These are phyloP conservation scores for Isurus oxyrinchus DNA, from an alignment of 2,113 vertebrate genomes.

Conservation along the genomic window DNA sequence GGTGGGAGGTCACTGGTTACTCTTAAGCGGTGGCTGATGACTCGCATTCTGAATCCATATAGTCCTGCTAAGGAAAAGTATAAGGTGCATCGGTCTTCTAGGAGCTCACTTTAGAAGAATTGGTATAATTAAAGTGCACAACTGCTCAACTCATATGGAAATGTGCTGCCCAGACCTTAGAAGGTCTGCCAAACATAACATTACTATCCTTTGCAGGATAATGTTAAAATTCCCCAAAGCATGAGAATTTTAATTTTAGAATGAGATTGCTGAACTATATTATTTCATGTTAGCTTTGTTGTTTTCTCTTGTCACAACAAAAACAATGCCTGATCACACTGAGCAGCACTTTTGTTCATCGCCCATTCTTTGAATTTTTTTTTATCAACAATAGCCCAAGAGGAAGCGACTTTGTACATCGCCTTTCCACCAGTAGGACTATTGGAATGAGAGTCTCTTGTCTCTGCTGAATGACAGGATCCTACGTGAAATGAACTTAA, in stretches of 20 bases:
- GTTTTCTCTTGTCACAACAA: not conserved
- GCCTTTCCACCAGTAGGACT: not conserved
- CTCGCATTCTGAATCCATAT: constrained; percentile 24
- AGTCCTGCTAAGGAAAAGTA: not conserved
- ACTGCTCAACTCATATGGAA: not conserved
- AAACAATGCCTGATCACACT: not conserved
- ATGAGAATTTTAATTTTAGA: not conserved
- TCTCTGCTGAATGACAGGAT: not conserved
- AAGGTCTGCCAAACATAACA: not conserved
- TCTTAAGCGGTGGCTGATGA: not conserved
- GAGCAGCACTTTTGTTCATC: not conserved
- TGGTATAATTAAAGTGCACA: not conserved
- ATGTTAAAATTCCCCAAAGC: not conserved
- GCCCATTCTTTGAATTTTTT: not conserved
- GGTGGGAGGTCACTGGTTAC: not conserved
- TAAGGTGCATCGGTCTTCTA: not conserved
- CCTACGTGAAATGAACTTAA: not conserved
- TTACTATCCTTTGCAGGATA: not conserved
- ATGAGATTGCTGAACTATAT: not conserved
- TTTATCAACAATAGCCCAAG: not conserved
- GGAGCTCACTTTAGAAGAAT: not conserved
- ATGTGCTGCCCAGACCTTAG: not conserved
- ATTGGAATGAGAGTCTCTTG: not conserved
- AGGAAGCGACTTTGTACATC: not conserved
- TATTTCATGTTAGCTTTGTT: not conserved